These are phyloP conservation scores for Parotia lawesii DNA, from an alignment of 2,113 vertebrate species.

Conservation along the genomic window DNA sequence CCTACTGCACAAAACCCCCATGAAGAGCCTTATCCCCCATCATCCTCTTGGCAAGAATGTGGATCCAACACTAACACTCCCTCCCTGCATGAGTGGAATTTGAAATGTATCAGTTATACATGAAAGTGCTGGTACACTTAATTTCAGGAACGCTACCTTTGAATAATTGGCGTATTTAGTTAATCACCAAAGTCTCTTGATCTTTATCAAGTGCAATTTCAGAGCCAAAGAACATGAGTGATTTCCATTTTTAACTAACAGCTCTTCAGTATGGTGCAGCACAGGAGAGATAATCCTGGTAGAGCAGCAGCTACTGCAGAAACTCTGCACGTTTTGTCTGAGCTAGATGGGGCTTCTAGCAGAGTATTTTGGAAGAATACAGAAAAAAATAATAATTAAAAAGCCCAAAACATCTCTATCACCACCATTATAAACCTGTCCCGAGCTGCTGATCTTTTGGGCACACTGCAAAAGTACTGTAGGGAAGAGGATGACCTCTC, in stretches of 20 bases:
- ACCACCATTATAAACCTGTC: not conserved
- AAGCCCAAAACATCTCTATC: not conserved
- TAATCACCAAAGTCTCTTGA: not conserved
- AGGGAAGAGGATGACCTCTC: not conserved
- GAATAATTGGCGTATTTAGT: not conserved
- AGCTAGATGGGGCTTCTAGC: not conserved
- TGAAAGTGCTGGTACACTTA: not conserved
- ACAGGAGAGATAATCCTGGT: not conserved
- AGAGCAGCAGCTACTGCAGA: not conserved
- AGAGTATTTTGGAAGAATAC: not conserved
- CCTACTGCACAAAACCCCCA: not conserved
- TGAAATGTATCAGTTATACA: not conserved
- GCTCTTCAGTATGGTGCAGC: not conserved
- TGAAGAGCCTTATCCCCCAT: fast-evolving
- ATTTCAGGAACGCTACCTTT: not conserved
- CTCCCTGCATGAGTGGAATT: not conserved
- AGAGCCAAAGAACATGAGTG: not conserved
- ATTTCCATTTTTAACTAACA: not conserved
- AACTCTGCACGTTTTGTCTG: not conserved
- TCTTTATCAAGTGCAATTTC: not conserved
- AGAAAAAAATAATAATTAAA: not conserved
- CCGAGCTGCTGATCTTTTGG: not conserved
- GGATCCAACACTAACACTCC: not conserved
- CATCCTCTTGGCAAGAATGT: not conserved
- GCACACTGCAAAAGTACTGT: not conserved